Evolutionary conservation across 2,888 invertebrate species (phyloP).

Genomic region (Agonopterix heracliana): DNA sequence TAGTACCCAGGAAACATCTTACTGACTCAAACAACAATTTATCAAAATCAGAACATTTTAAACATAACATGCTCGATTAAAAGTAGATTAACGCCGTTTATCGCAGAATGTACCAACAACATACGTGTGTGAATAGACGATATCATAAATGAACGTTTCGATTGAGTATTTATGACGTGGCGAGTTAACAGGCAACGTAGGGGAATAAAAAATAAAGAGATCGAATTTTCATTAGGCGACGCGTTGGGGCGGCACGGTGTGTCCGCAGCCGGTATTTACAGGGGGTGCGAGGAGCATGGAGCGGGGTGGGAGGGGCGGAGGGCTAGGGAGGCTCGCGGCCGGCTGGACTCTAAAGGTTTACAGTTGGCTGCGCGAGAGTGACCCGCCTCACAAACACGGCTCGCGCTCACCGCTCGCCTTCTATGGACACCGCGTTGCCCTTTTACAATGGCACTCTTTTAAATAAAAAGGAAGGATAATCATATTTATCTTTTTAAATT

Average conservation of each 20-base stretch:
- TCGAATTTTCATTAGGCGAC: conserved; percentile 72
- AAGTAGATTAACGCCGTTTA: background rate
- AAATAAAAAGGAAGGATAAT: background rate
- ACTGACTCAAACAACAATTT: background rate
- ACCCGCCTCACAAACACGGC: conserved; percentile 70
- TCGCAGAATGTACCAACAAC: background rate
- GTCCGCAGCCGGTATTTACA: conserved; percentile 56
- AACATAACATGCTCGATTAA: background rate
- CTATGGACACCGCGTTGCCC: conserved; percentile 50
- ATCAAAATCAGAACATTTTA: background rate
- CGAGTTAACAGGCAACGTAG: conserved; percentile 27
- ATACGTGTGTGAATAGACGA: background rate
- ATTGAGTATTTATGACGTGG: conserved; percentile 31
- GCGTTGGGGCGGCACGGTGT: conserved; percentile 68
- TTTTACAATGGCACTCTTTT: conserved; percentile 28
- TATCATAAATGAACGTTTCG: conserved; percentile 30
- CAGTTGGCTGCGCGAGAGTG: conserved; percentile 74
- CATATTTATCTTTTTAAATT: background rate
- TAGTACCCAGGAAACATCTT: background rate
- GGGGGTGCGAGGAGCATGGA: conserved; percentile 22
- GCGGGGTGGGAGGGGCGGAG: conserved; percentile 14
- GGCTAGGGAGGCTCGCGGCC: conserved; percentile 46
- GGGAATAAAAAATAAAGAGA: conserved; percentile 58
- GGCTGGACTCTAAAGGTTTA: conserved; percentile 72
- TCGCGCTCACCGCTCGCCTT: conserved; percentile 41